phyloP scores from a whole-genome alignment of 2,888 invertebrate species.

The Luperina nickerlii region DNA sequence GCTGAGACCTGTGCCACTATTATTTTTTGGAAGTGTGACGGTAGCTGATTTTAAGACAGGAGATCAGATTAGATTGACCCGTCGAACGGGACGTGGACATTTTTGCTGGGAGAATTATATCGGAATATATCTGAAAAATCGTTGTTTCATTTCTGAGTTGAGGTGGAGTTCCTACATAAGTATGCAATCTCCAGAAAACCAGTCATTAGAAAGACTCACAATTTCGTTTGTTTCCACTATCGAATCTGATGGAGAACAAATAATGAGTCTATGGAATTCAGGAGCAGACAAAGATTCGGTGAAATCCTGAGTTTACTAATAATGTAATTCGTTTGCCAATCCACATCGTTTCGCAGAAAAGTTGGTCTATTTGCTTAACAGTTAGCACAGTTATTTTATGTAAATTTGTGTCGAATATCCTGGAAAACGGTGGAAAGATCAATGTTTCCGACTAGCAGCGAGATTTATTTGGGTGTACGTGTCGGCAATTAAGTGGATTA shows the following conservation, averaged over 20 bases:
- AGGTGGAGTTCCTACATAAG: no score
- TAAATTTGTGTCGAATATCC: slow-evolving; percentile 11
- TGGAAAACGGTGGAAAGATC: neutral
- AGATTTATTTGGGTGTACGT: slow-evolving; percentile 46
- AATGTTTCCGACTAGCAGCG: slow-evolving; percentile 1
- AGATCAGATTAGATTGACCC: no score
- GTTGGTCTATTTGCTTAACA: neutral
- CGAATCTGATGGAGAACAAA: neutral
- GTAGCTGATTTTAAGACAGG: no score
- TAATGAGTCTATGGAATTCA: neutral
- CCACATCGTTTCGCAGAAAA: neutral
- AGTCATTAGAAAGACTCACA: neutral
- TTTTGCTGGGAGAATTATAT: no score
- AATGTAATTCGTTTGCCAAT: neutral
- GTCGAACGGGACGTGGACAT: no score
- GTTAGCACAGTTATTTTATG: slow-evolving; percentile 13
- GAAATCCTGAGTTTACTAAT: neutral
- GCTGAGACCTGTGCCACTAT: no score
- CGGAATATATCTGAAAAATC: no score
- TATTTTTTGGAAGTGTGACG: no score
- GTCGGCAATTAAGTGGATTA: slow-evolving; percentile 44
- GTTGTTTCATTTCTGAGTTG: no score
- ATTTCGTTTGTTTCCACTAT: neutral
- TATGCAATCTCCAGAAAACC: neutral
- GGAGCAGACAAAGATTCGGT: neutral